phyloP scores from a whole-genome alignment of 2,888 invertebrate genomes.

The Zele albiditarsus region DNA sequence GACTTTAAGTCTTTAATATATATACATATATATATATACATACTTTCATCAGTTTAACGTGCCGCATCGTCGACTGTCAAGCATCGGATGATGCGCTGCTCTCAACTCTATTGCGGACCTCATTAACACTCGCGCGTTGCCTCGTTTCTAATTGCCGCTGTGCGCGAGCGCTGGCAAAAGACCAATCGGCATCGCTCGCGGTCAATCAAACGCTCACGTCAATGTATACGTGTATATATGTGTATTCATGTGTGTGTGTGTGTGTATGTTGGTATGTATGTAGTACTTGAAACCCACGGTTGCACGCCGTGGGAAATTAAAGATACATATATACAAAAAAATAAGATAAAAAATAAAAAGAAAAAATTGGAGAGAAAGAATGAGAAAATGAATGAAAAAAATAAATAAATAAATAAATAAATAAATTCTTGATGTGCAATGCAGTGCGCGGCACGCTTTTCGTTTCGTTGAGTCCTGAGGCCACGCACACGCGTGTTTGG shows the following conservation, averaged over 20 bases:
- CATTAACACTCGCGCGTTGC: conserved; percentile 54
- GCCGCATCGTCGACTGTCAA: conserved; percentile 3
- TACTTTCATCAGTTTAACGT: conserved; percentile 6
- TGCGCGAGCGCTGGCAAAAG: conserved; percentile 45
- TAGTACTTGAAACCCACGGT: conserved; percentile 7
- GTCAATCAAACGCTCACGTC: conserved; percentile 19
- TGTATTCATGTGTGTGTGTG: not conserved
- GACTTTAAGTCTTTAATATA: not conserved
- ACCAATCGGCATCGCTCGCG: conserved; percentile 20
- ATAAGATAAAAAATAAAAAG: not conserved
- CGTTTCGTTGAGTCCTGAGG: not conserved
- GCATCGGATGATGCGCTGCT: not conserved
- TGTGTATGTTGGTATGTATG: not conserved
- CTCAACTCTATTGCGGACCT: conserved; percentile 42
- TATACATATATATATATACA: not conserved
- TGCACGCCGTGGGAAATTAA: conserved; percentile 17
- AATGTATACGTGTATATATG: not conserved
- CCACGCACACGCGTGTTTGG: not conserved
- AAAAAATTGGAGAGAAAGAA: not conserved
- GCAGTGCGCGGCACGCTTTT: conserved; percentile 1
- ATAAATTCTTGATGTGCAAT: not conserved
- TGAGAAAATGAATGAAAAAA: not conserved
- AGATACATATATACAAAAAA: not conserved
- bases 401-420: not conserved
- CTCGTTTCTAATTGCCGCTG: conserved; percentile 60